A percentile compares a stretch with the other conserved stretches of the same genome.
phyloP scores from a whole-genome alignment of 30 jellyfish, hydroid and myxozoan genomes.

The Chrysaora quinquecirrha region DNA sequence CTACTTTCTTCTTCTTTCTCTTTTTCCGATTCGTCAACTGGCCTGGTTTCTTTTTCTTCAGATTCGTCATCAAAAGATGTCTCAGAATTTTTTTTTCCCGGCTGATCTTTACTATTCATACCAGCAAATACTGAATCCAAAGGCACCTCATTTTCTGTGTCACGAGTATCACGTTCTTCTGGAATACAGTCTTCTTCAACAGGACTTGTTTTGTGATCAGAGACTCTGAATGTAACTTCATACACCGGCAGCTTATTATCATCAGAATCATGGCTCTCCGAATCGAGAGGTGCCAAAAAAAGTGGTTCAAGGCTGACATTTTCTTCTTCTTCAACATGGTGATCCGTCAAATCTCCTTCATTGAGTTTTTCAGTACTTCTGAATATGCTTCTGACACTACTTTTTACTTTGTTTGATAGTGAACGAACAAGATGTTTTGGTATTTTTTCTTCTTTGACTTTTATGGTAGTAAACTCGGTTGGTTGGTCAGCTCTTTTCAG shows the following conservation, averaged over 20 bases:
- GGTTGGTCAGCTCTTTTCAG: neutral
- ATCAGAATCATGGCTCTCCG: neutral
- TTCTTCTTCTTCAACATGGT: neutral
- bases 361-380: neutral
- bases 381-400: neutral
- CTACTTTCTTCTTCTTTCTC: neutral
- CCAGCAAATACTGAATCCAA: neutral
- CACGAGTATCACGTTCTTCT: neutral
- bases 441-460: neutral
- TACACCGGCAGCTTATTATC: neutral
- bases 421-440: neutral
- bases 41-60: neutral
- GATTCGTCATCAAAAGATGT: neutral
- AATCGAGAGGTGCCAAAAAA: neutral
- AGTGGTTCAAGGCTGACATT: neutral
- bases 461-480: neutral
- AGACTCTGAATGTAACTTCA: neutral
- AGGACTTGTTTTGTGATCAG: neutral
- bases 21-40: neutral
- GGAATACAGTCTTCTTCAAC: neutral
- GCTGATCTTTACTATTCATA: too few relatives aligned
- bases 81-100: too few relatives aligned
- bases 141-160: neutral
- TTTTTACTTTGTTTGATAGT: neutral
- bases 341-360: neutral